Evolutionary conservation across 2,888 invertebrate genomes (phyloP), one percentile per base, ranked within the genome.

Genomic region (Lissocephala sabroskyi): DNA sequence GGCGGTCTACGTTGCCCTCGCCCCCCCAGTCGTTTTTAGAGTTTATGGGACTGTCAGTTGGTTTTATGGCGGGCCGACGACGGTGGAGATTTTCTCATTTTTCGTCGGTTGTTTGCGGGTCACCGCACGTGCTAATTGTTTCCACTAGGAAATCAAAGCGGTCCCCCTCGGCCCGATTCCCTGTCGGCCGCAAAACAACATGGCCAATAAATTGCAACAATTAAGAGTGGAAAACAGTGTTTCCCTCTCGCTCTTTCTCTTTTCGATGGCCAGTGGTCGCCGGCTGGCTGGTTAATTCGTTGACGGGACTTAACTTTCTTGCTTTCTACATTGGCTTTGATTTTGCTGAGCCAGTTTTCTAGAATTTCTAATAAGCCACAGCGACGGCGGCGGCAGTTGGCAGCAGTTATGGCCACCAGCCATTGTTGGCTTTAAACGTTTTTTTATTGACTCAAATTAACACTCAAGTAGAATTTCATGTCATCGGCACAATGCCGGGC

Each of bases 391-490:
- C 17, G 17, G 30, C 14, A 32, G 16, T 17, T 11, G 33, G 37
- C 23, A 10, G 11, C 29, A 30, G 35, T 49, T 54, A 48, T 41
- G 45, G 49, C 43, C 43, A 47, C 44, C 45, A 41, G 39, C 36
- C 49, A 49, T 51, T 56, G 50, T 50, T 45, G 30, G 50, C 46
- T 40, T 43, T 70, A 74, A 75, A 57, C 65, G 73, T 45, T 75
- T 66, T 63, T 63, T 74, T 65, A 71, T 71, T 71, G 68, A 39
- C 63, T 62, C 58, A 33, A 56, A 74, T 74, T 74, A 70, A 45
- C 63, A 49, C 59, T 65, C 56, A 75, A 76, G 52, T 76, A 65
- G 73, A 73, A 68, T 76, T 73, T 65, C 49, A 75, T 75, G 73
- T 65, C 73, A 65, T 50, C 57, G 42, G 41, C 44, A 45, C 41